Conservation (phyloP, 2,113 vertebrate genomes). For the Calidris pygmaea region DNA sequence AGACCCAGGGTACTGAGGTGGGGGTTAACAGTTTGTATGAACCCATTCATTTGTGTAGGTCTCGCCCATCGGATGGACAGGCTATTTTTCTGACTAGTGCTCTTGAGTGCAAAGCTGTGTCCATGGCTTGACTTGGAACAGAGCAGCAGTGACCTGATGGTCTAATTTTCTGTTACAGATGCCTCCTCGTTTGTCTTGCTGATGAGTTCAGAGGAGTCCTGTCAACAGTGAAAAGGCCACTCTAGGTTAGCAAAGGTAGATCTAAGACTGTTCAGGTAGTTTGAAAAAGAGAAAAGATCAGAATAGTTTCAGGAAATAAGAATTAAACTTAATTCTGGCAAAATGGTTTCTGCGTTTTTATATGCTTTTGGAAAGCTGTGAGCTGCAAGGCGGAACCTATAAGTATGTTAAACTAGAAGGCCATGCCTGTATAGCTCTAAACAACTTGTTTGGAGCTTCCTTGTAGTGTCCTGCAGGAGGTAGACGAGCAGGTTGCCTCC, state of each 20-base stretch:
- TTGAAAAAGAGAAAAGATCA: background rate
- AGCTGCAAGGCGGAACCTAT: background rate
- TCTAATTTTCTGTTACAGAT: slow-evolving; percentile 15
- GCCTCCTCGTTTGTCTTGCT: background rate
- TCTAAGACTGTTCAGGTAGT: background rate
- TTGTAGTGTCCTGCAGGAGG: background rate
- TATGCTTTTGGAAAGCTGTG: background rate
- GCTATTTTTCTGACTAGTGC: background rate
- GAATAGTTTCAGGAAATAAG: background rate
- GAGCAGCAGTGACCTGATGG: background rate
- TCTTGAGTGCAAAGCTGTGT: background rate
- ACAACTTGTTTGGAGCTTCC: background rate
- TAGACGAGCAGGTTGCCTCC: background rate
- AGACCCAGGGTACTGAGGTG: background rate
- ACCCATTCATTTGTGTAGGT: background rate
- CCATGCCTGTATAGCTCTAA: background rate
- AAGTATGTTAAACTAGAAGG: background rate
- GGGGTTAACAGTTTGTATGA: background rate
- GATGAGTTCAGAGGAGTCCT: slow-evolving; percentile 1
- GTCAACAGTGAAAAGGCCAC: background rate
- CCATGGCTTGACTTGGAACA: background rate
- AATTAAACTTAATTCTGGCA: background rate
- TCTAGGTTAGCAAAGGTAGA: slow-evolving; percentile 18
- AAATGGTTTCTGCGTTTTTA: background rate
- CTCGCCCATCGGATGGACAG: background rate